Evolutionary conservation across 2,888 invertebrate genomes (phyloP).

Genomic region (Mythimna vitellina): DNA sequence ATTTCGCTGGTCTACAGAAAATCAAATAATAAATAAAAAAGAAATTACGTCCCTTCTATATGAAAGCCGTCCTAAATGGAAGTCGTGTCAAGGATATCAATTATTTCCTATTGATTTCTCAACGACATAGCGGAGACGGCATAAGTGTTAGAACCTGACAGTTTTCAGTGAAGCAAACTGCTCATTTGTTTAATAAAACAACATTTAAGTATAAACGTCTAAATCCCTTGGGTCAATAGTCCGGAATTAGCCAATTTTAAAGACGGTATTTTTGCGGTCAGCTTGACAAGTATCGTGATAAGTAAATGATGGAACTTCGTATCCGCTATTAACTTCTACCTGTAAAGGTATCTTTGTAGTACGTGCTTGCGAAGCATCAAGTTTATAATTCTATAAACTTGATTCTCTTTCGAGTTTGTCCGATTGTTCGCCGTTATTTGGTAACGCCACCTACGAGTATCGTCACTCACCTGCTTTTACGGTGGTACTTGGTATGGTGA

Average conservation of each 20-base stretch:
- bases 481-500: not conserved
- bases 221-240: slow-evolving; percentile 27
- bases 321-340: slow-evolving; percentile 21
- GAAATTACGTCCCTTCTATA: not conserved
- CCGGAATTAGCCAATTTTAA: slow-evolving; percentile 31
- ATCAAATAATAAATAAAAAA: too few relatives aligned
- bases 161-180: slow-evolving; percentile 17
- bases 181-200: slow-evolving; percentile 18
- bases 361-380: not conserved
- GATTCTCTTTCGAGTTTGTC: too few relatives aligned
- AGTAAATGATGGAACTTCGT: slow-evolving; percentile 20
- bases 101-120: slow-evolving; percentile 11
- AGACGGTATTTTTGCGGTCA: slow-evolving; percentile 9
- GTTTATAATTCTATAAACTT: too few relatives aligned
- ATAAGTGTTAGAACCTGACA: slow-evolving; percentile 5
- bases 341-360: not conserved
- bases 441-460: too few relatives aligned
- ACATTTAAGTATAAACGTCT: slow-evolving; percentile 6
- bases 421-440: not conserved
- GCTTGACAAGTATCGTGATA: slow-evolving; percentile 16
- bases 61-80: not conserved
- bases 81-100: not conserved
- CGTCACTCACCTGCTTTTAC: too few relatives aligned
- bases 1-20: not conserved
- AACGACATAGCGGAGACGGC: not conserved